These are phyloP conservation scores for Peromyscus eremicus DNA, from an alignment of 2,797 vertebrate genomes.

Conservation along the genomic window DNA sequence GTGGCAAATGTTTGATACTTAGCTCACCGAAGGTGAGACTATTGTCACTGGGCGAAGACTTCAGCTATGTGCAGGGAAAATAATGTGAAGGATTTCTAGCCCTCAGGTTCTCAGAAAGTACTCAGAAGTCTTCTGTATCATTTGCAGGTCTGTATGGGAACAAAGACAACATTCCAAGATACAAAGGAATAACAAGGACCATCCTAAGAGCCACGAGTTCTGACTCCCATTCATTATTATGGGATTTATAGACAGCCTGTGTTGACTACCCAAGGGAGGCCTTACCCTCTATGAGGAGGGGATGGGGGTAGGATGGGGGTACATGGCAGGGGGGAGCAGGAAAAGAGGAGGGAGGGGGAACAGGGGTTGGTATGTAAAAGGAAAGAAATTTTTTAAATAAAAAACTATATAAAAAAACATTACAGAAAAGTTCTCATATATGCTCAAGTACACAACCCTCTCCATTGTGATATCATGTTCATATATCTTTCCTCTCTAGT, in stretches of 20 bases:
- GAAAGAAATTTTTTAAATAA: too few relatives aligned
- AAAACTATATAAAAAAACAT: not conserved
- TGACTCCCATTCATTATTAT: not conserved
- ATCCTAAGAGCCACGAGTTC: not conserved
- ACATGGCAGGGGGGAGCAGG: too few relatives aligned
- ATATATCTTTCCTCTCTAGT: not conserved
- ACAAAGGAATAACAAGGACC: not conserved
- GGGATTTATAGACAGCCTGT: not conserved
- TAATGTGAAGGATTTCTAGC: not conserved
- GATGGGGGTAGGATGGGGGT: too few relatives aligned
- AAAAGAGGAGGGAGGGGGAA: too few relatives aligned
- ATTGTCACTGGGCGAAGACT: not conserved
- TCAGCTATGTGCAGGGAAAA: not conserved
- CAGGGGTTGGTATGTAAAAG: too few relatives aligned
- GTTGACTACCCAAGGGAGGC: too few relatives aligned
- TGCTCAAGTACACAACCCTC: not conserved
- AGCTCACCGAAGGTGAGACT: slow-evolving; percentile 6
- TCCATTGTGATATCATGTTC: not conserved
- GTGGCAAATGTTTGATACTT: not conserved
- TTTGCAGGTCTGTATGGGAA: not conserved
- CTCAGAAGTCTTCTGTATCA: not conserved
- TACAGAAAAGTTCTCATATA: not conserved
- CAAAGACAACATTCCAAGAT: not conserved
- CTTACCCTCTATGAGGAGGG: too few relatives aligned
- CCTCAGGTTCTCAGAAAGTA: not conserved